Evolutionary conservation across 64 coral and sea anemone species (phyloP).

Genomic region (Porites lutea): DNA sequence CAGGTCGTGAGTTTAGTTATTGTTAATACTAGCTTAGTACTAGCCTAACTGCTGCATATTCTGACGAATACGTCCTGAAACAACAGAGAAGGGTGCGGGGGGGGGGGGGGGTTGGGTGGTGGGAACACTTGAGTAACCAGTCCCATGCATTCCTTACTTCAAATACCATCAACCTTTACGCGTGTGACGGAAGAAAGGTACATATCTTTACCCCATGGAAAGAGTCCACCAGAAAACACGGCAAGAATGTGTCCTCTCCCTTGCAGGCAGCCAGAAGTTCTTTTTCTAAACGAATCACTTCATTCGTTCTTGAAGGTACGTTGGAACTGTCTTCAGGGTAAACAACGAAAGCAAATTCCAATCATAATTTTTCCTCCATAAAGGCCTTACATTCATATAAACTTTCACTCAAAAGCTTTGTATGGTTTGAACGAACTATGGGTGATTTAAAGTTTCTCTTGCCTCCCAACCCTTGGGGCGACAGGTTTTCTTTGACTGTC

Average conservation of each 20-base stretch:
- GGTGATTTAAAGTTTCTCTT: neutral
- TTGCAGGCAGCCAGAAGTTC: neutral
- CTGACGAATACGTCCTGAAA: too few species aligned
- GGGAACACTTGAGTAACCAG: neutral
- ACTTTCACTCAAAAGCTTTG: neutral
- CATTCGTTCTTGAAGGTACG: neutral
- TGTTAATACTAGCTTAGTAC: neutral
- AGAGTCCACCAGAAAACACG: neutral
- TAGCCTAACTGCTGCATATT: too few species aligned
- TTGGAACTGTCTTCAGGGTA: neutral
- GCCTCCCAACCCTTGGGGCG: neutral
- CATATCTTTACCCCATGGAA: neutral
- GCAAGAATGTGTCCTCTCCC: neutral
- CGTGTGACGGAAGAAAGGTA: neutral
- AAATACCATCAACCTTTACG: neutral
- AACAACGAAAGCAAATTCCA: constrained; percentile 10
- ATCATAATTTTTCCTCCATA: constrained; percentile 6
- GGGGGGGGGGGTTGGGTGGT: neutral
- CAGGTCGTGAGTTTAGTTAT: neutral
- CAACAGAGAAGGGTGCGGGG: neutral
- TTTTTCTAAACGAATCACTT: constrained; percentile 4
- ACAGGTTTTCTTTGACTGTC: neutral
- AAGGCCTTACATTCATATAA: constrained; percentile 5
- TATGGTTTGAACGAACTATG: neutral
- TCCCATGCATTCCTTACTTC: neutral